A percentile compares a stretch with the other conserved stretches of the same genome.
Conservation (phyloP, 2,113 vertebrate genomes). For the Chauna torquata region DNA sequence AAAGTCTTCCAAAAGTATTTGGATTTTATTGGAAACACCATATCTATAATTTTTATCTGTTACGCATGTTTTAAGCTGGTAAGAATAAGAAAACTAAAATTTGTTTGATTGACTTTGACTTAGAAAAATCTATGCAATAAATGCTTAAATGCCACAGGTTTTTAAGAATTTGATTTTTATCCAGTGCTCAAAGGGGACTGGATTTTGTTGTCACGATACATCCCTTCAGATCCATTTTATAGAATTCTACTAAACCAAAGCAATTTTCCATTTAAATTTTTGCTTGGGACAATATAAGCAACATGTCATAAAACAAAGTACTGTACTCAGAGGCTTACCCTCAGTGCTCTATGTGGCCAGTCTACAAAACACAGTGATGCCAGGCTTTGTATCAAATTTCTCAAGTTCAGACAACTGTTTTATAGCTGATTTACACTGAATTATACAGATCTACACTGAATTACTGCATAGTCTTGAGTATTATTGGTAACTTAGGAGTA, state of each 20-base stretch:
- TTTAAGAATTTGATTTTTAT: background rate
- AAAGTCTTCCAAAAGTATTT: background rate
- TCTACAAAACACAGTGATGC: background rate
- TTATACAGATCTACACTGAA: background rate
- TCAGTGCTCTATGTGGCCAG: background rate
- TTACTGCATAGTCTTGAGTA: background rate
- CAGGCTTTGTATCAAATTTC: background rate
- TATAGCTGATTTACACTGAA: background rate
- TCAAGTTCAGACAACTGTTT: background rate
- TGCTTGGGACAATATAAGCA: background rate
- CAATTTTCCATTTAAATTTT: background rate
- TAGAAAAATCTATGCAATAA: background rate
- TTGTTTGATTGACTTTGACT: background rate
- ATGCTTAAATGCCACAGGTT: background rate
- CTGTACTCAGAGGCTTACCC: background rate
- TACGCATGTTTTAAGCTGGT: background rate
- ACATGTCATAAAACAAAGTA: background rate
- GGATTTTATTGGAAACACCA: accelerated
- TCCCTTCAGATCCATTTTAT: background rate
- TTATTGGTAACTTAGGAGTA: background rate
- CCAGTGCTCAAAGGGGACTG: background rate
- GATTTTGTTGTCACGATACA: background rate
- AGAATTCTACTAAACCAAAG: background rate
- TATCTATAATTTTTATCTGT: background rate
- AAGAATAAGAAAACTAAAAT: background rate